Evolutionary conservation across 2,113 vertebrate species (phyloP).

Genomic region (Ammodytes marinus): DNA sequence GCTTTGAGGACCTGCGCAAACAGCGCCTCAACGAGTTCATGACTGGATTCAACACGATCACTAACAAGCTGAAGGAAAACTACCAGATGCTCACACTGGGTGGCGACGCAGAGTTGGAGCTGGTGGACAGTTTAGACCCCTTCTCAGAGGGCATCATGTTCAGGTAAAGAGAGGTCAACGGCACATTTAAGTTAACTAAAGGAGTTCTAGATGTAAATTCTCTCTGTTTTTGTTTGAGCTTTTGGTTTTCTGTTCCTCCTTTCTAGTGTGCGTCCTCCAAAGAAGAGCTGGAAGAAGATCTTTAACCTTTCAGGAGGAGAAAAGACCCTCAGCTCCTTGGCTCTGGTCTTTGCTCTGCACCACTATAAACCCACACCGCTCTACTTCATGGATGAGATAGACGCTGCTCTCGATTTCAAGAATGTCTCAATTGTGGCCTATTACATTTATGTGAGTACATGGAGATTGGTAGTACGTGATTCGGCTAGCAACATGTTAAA

Average conservation of each 20-base stretch:
- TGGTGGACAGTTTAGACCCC: slow-evolving; percentile 97
- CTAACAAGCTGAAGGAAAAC: slow-evolving; percentile 98
- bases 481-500: background rate
- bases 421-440: slow-evolving; percentile 98
- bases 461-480: too few species aligned
- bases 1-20: slow-evolving; percentile 92
- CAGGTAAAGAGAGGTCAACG: slow-evolving; percentile 83
- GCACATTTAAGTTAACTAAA: too few species aligned
- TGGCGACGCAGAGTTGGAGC: slow-evolving; percentile 96
- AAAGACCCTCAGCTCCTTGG: slow-evolving; percentile 97
- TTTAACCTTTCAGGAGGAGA: slow-evolving; percentile 98
- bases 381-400: slow-evolving; percentile 99
- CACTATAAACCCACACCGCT: slow-evolving; percentile 98
- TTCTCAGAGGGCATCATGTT: slow-evolving; percentile 99
- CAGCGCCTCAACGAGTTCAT: slow-evolving; percentile 97
- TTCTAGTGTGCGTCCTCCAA: slow-evolving; percentile 93
- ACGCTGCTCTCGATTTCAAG: slow-evolving; percentile 97
- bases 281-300: slow-evolving; percentile 99
- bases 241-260: background rate
- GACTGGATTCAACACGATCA: slow-evolving; percentile 96
- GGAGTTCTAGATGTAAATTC: background rate
- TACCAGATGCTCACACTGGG: slow-evolving; percentile 99
- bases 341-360: slow-evolving; percentile 96
- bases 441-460: slow-evolving; percentile 95
- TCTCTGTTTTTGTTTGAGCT: background rate